Base-by-base conservation (phyloP, 2,888 invertebrate species). In the Oegoconia quadripuncta region DNA sequence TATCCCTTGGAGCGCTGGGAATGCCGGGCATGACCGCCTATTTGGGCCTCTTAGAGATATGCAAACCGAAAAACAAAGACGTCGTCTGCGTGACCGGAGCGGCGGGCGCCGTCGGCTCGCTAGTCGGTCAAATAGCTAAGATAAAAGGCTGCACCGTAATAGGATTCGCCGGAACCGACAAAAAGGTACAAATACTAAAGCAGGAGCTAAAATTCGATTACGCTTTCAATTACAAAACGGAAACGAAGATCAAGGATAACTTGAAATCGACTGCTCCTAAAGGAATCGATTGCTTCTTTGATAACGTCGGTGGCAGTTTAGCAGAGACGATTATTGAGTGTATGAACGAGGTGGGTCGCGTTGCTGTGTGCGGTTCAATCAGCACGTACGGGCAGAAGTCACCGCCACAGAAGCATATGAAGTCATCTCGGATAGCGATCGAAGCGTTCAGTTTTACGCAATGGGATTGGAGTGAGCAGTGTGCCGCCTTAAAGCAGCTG, bases 251-350 rank as follows among this genome's bases (percentile, higher is more conserved):
- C 13, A 70, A 65, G 7, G 40, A 34, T 0, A 61, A 79, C 16
- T 64, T 93, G 38, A 81, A 78, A 39, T 75, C 89, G 62, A 74
- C 72, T 26, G 90, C 91, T 3, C 90, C 91, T 0, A 68, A 90
- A 5, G 92, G 92, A 2, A 73, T 93, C 0, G 92, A 93, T 58
- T 91, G 91, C 50, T 93, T 90, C 59, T 93, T 93, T 60, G 93
- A 93, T 58, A 93, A 92, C 59, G 93, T 92, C 12, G 92, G 92
- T 1, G 92, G 92, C 2, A 83, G 86, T n/a, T 74, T 91, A 22
- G 87, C 89, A 3, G 70, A 73, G 13, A 69, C 55, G 0, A 87
- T 92, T 9, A 65, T 91, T 35, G 68, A 75, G 27, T 88, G 89
- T 44, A 91, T 92, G 92, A 91, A 88, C 22, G 40, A 45, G 4